Percentiles rank a stretch among this genome's conserved stretches.
phyloP scores from a whole-genome alignment of 2,113 vertebrate species.

The Burhinus oedicnemus region DNA sequence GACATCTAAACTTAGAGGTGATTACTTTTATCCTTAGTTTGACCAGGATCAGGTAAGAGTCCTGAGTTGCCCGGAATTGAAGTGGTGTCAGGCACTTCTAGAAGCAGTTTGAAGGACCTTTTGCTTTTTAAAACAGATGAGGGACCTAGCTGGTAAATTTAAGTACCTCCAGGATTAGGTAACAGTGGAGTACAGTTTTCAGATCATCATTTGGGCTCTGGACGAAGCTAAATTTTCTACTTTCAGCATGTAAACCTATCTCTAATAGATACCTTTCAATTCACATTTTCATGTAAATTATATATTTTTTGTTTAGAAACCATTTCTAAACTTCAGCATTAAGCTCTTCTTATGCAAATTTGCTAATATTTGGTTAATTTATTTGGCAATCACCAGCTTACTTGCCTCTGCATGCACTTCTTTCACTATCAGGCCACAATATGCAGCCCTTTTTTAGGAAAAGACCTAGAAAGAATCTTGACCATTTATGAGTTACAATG shows the following conservation, averaged over 20 bases:
- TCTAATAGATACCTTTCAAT: background rate
- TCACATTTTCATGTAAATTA: background rate
- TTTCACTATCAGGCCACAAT: background rate
- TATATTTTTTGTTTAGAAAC: background rate
- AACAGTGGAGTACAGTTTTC: rapidly evolving
- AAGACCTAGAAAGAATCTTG: background rate
- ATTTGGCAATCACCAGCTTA: background rate
- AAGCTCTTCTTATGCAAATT: background rate
- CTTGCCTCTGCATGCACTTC: background rate
- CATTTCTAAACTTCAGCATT: background rate
- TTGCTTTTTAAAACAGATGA: background rate
- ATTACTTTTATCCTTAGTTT: background rate
- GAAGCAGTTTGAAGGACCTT: background rate
- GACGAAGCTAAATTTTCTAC: background rate
- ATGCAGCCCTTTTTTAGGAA: background rate
- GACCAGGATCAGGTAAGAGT: background rate
- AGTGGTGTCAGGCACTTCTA: background rate
- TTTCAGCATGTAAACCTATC: background rate
- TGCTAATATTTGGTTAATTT: background rate
- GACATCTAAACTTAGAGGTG: background rate
- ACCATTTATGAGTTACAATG: background rate
- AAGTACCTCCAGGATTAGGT: background rate
- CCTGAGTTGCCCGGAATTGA: background rate
- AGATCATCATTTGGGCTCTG: background rate
- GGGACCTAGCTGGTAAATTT: background rate